These are phyloP conservation scores for Seira ritae DNA, from an alignment of 2,888 invertebrate species.

Conservation along the genomic window DNA sequence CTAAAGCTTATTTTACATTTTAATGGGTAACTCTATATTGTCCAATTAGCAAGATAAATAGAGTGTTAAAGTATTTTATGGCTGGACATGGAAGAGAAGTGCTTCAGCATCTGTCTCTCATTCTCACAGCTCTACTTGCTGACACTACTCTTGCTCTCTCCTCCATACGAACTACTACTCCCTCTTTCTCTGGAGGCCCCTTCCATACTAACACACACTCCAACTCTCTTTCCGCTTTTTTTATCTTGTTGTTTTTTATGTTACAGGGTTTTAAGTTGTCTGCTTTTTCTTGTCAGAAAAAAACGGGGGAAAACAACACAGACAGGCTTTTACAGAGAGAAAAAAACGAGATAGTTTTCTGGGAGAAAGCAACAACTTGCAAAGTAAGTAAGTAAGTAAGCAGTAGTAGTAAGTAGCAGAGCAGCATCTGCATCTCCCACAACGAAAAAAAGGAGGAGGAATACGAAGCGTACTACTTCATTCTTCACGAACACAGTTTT, in stretches of 20 bases:
- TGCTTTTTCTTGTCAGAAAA: background rate
- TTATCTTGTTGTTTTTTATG: background rate
- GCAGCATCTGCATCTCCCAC: conserved; percentile 1
- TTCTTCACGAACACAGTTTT: too few species aligned
- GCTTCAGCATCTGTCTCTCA: conserved; percentile 57
- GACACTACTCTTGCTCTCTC: conserved; percentile 30
- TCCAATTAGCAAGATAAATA: conserved; percentile 73
- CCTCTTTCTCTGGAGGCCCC: background rate
- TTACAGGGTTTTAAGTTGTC: background rate
- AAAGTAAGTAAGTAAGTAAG: too few species aligned
- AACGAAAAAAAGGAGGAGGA: background rate
- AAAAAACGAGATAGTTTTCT: too few species aligned
- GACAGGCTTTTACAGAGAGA: background rate
- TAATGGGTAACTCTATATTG: conserved; percentile 73
- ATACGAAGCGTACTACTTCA: too few species aligned
- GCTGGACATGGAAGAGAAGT: conserved; percentile 59
- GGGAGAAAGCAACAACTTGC: too few species aligned
- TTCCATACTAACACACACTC: too few species aligned
- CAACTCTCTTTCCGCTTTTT: background rate
- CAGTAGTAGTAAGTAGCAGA: too few species aligned
- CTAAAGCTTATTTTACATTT: conserved; percentile 71
- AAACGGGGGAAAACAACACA: background rate
- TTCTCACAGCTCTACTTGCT: conserved; percentile 53
- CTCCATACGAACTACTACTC: background rate
- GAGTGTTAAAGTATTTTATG: conserved; percentile 72